Base-by-base conservation (phyloP, 30 jellyfish, hydroid and myxozoan species). In the Mastigias papua region DNA sequence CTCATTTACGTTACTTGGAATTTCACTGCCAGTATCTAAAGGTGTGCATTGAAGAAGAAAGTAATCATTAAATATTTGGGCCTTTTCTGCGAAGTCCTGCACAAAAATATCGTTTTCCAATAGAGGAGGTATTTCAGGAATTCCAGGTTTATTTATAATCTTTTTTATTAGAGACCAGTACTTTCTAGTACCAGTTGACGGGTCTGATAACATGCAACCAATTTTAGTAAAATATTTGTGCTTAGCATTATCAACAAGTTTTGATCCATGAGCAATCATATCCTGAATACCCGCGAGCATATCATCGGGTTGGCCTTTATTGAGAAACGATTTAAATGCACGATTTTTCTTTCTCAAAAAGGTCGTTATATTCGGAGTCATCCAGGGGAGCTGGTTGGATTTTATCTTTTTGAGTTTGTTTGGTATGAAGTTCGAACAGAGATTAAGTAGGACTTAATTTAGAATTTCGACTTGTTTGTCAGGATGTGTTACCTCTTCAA, bases 381-480 rank as follows among this genome's bases (percentile, higher is more conserved):
- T 84, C 90, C 93, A 84, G 4, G 88, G 78, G 89, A 42, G 68
- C 82, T 84, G 87, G 25, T 65, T 26, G 42, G 67, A 35, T 23
- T 79, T 48, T 26, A 48, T 25, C 21, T 46, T 86, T 10, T 20
- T 74, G 17, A 76, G 50, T 21, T 73, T 42, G 88, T 86, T 74
- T 13, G 84, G 90, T 46, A 73, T 78, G 17, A 86, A 86, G 78
- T 76, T 86, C 20, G 84, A 62, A 74, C 50, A 86, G 26, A 73
- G 73, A 58, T 86, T 86, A 61, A 86, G 67, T 9, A 86, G 51
- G 84, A 62, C 73, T 61, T 80, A 67, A 80, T 80, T 80, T 1
- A 60, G 82, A 13, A 62, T 30, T 42, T 42, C 27, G 58, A 80
- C 90, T 80, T 80, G 90, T 69, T 62, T 48, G 51, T 80, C 61